A percentile compares a stretch with the other conserved stretches of the same genome.
Evolutionary conservation across 2,888 invertebrate genomes (phyloP).

Genomic region (Nomada ruficornis): DNA sequence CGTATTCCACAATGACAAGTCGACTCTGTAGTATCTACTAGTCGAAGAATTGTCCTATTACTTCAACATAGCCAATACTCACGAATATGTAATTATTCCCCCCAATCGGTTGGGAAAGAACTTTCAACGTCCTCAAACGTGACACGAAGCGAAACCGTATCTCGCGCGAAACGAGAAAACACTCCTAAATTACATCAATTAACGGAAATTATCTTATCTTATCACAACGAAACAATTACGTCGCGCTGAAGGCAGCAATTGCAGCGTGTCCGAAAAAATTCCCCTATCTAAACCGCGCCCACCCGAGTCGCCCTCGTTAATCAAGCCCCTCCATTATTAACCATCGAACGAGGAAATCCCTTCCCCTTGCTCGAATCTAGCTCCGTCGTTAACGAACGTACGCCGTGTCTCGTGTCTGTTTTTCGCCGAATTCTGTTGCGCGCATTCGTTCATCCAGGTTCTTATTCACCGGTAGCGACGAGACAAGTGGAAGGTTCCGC

Average conservation of each 20-base stretch:
- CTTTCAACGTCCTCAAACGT: not conserved
- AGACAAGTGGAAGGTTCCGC: slow-evolving; percentile 59
- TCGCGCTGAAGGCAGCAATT: slow-evolving; percentile 20
- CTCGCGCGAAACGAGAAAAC: not conserved
- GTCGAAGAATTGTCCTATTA: too few species aligned
- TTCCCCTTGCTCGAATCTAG: not conserved
- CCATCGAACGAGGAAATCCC: not conserved
- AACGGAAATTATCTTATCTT: slow-evolving; percentile 42
- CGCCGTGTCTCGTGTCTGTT: slow-evolving; percentile 29
- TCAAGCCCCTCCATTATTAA: not conserved
- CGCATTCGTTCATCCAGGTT: slow-evolving; percentile 48
- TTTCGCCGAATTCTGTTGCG: slow-evolving; percentile 62
- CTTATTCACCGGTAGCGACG: slow-evolving; percentile 74
- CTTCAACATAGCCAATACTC: too few species aligned
- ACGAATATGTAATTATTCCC: too few species aligned
- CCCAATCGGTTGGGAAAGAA: not conserved
- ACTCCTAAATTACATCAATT: slow-evolving; percentile 29
- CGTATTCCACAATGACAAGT: too few species aligned
- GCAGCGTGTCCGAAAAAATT: slow-evolving; percentile 12
- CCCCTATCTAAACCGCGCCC: slow-evolving; percentile 32
- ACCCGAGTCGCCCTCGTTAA: not conserved
- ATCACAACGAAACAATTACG: slow-evolving; percentile 33
- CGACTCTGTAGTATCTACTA: too few species aligned
- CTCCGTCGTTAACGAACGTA: slow-evolving; percentile 38
- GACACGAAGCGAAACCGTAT: not conserved